Evolutionary conservation across 1,140 invertebrate genomes (phyloP), one percentile per base, ranked within the genome.

Genomic region (Euura lappo): DNA sequence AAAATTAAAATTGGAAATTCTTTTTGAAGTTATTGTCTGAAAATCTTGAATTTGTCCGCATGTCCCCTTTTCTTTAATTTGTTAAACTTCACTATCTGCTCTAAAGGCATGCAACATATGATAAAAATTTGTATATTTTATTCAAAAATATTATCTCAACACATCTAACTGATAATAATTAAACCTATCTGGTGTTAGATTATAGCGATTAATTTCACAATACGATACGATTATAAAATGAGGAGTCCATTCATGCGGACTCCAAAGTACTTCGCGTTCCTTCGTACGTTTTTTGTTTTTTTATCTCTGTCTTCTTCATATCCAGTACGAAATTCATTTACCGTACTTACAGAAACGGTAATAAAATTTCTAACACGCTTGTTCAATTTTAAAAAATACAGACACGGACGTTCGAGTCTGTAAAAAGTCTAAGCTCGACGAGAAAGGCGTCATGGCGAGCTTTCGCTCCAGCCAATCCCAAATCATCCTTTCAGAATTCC

Each of bases 71-170:
- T 47, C 11, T 67, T 72, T 43, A 42, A 66, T 67, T 60, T 28
- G 45, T 28, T 47, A 72, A 67, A 72, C 45, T 51, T 47, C 65
- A 72, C 44, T 77, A 72, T 73, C 45, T 74, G 46, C 47, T 77
- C 69, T 45, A 72, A 3, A 72, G 46, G 73, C 73, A 77, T 77
- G 76, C 76, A 77, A 77, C 76, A 65, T 75, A 75, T 73, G 65
- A 75, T 74, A 73, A 77, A 77, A 77, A 75, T 68, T 74, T 71
- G 72, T 64, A 75, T 44, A 7, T 60, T 60, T 71, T 47, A 60
- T 60, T 71, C n/a, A 68, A 68, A 68, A 68, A 42, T 68, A 60
- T 60, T 68, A 68, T 68, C 28, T 28, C 13, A n/a, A 68, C 13
- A 68, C 44, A 28, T 11, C 6, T 68, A 68, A 28, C 66, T 4